These are phyloP conservation scores for Caenorhabditis panamensis DNA, from an alignment of 2,888 invertebrate genomes.

Conservation along the genomic window DNA sequence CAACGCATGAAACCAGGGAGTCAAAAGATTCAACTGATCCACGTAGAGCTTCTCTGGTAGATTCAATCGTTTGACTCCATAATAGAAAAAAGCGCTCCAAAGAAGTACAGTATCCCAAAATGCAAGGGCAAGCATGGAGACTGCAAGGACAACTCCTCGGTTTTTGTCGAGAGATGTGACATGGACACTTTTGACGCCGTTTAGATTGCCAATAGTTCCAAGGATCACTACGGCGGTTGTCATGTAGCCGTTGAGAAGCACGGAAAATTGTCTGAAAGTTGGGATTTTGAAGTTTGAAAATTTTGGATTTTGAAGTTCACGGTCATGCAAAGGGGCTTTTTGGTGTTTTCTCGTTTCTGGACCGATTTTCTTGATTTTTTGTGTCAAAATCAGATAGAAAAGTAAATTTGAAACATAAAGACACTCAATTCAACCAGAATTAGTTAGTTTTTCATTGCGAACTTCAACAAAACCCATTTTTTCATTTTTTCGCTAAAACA, in stretches of 20 bases:
- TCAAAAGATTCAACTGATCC: slow-evolving; percentile 65
- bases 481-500: no score
- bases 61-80: slow-evolving; percentile 69
- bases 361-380: no score
- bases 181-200: slow-evolving; percentile 73
- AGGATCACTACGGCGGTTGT: slow-evolving; percentile 72
- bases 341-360: no score
- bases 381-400: no score
- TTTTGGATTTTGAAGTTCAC: no score
- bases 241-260: slow-evolving; percentile 74
- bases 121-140: slow-evolving; percentile 76
- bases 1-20: slow-evolving; percentile 74
- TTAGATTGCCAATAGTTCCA: slow-evolving; percentile 76
- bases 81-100: slow-evolving; percentile 78
- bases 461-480: no score
- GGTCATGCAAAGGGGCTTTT: not conserved
- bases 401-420: no score
- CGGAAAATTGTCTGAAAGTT: slow-evolving; percentile 63
- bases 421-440: no score
- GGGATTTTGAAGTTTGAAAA: no score
- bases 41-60: slow-evolving; percentile 7
- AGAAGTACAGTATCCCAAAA: slow-evolving; percentile 78
- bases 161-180: slow-evolving; percentile 77
- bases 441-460: no score
- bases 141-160: slow-evolving; percentile 77